Evolutionary conservation across 2,797 vertebrate species (phyloP).

Genomic region (Sphenopsis melanotis): DNA sequence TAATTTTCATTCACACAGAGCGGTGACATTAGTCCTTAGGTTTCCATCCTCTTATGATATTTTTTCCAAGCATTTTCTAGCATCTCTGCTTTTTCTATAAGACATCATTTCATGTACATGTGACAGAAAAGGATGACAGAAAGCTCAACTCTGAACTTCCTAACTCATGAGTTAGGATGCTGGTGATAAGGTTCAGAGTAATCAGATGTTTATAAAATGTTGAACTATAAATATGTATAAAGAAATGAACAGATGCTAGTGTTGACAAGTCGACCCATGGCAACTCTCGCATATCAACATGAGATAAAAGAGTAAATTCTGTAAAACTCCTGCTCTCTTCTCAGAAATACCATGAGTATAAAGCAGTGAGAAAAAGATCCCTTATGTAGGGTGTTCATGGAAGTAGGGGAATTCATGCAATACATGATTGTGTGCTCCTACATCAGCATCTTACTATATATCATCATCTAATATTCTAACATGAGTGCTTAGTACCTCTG

Average conservation of each 20-base stretch:
- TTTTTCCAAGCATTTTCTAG: not conserved
- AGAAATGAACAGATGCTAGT: not conserved
- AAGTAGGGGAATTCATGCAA: not conserved
- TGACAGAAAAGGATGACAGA: not conserved
- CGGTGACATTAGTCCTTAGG: not conserved
- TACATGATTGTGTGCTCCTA: not conserved
- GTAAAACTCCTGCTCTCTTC: not conserved
- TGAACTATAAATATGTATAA: not conserved
- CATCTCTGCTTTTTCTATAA: not conserved
- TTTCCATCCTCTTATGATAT: not conserved
- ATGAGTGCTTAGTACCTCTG: not conserved
- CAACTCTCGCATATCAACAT: not conserved
- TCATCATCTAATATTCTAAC: not conserved
- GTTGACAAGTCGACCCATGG: not conserved
- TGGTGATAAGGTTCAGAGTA: not conserved
- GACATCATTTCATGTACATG: not conserved
- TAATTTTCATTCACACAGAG: accelerated
- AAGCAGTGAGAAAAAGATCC: not conserved
- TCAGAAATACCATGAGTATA: not conserved
- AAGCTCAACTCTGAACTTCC: not conserved
- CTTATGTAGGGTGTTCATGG: not conserved
- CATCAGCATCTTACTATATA: not conserved
- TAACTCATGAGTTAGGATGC: not conserved
- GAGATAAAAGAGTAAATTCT: not conserved
- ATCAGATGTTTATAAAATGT: not conserved